Evolutionary conservation across 2,888 invertebrate genomes (phyloP).

Genomic region (Euclidia mi): DNA sequence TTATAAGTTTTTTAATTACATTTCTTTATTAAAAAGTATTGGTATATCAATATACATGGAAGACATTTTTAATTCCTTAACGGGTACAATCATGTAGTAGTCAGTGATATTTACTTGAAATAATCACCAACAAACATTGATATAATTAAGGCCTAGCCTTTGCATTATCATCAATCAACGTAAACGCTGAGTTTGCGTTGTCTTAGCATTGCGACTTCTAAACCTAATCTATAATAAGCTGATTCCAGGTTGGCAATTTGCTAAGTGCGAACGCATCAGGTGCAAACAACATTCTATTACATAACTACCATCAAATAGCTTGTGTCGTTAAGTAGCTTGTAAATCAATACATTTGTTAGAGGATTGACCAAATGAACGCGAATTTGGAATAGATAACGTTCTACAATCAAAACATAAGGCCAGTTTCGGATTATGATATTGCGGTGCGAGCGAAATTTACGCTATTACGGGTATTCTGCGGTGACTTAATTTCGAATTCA

Average conservation of each 20-base stretch:
- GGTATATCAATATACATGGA: too few species aligned
- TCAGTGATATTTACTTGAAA: too few species aligned
- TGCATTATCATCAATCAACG: too few species aligned
- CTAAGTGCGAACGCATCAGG: conserved; percentile 10
- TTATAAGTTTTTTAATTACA: too few species aligned
- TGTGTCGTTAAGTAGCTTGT: neutral
- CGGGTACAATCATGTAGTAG: too few species aligned
- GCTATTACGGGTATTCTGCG: neutral
- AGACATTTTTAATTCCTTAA: too few species aligned
- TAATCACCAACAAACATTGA: too few species aligned
- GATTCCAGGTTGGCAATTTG: conserved; percentile 17
- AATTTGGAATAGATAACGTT: conserved; percentile 3
- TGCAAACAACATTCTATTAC: conserved; percentile 19
- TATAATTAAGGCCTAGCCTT: too few species aligned
- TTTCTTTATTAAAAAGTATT: too few species aligned
- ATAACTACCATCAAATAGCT: neutral
- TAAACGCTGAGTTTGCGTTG: too few species aligned
- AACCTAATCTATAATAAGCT: conserved; percentile 31
- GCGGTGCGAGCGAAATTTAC: neutral
- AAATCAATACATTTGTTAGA: conserved; percentile 1
- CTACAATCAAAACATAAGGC: neutral
- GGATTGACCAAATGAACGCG: too few species aligned
- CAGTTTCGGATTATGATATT: neutral
- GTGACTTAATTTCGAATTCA: neutral
- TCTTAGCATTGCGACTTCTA: too few species aligned